Evolutionary conservation across 2,888 invertebrate genomes (phyloP), one percentile per base, ranked within the genome.

Genomic region (Hemithea aestivaria): DNA sequence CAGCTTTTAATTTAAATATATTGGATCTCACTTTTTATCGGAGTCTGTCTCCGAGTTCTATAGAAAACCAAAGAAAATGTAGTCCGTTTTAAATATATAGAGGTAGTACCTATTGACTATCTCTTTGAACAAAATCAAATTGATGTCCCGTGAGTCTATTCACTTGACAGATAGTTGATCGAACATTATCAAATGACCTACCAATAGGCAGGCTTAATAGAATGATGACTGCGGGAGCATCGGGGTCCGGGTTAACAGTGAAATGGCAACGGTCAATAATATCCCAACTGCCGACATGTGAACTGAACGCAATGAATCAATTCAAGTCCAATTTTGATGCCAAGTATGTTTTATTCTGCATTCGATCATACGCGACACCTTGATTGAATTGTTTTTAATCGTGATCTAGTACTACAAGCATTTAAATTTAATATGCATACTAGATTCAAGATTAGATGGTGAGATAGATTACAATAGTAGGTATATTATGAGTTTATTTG

Each of bases 261-360:
- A 63, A 66, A 76, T 73, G 76, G 62, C 77, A 75, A 66, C 59
- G 79, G 79, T 81, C 76, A 79, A 73, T 68, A 69, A 67, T 43
- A 38, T 38, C 2, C 31, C 35, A 38, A 64, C 68, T 66, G 66
- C 65, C 69, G 73, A 73, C 75, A 71, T 73, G 56, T 68, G 71
- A 73, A 74, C 77, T 66, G 61, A 61, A 62, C 61, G 64, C 68
- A 73, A 77, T 81, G 73, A 78, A 76, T 77, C 77, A 76, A 79
- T 79, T 73, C 62, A 58, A 59, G 55, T 61, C 54, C 53, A 58
- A 61, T 63, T 59, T 58, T 48, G 56, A 50, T 61, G 63, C 58
- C 61, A 59, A 59, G 45, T 41, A 55, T 49, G 54, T 55, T 48
- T 55, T 54, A 56, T 61, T 54, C 36, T 56, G 41, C 45, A 47